phyloP scores from a whole-genome alignment of 2,797 vertebrate genomes.

The Emys orbicularis region DNA sequence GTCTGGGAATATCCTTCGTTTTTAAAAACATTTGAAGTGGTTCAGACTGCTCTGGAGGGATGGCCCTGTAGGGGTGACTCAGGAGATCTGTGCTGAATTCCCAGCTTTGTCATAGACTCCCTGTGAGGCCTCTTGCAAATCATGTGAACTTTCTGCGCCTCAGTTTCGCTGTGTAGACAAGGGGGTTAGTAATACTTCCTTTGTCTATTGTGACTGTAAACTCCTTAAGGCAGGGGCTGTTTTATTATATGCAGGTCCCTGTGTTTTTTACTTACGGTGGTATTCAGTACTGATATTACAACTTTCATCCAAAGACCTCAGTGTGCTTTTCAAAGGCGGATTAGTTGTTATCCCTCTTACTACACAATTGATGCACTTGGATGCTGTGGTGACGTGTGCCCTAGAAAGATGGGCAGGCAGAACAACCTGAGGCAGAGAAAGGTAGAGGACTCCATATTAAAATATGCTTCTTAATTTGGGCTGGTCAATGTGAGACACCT shows the following conservation, averaged over 20 bases:
- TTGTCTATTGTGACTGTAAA: background rate
- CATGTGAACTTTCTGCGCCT: background rate
- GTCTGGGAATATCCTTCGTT: background rate
- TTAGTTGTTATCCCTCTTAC: slow-evolving; percentile 1
- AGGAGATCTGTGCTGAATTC: background rate
- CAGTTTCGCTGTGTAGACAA: background rate
- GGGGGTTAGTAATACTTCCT: background rate
- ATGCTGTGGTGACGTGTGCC: background rate
- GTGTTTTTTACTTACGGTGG: background rate
- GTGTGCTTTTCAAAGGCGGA: slow-evolving; percentile 24
- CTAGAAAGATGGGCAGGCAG: slow-evolving; percentile 13
- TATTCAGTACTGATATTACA: background rate
- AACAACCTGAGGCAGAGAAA: slow-evolving; percentile 21
- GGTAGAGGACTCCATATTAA: background rate
- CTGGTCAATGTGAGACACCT: background rate
- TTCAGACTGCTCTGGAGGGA: background rate
- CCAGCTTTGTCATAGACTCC: background rate
- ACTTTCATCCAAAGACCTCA: background rate
- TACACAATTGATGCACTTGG: background rate
- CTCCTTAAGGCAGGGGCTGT: background rate
- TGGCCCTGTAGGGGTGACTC: background rate
- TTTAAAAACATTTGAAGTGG: background rate
- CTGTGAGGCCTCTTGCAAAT: background rate
- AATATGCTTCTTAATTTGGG: background rate
- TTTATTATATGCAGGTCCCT: background rate